A percentile compares a stretch with the other conserved stretches of the same genome.
phyloP scores from a whole-genome alignment of 1,140 invertebrate species.

The Pachypsylla venusta region DNA sequence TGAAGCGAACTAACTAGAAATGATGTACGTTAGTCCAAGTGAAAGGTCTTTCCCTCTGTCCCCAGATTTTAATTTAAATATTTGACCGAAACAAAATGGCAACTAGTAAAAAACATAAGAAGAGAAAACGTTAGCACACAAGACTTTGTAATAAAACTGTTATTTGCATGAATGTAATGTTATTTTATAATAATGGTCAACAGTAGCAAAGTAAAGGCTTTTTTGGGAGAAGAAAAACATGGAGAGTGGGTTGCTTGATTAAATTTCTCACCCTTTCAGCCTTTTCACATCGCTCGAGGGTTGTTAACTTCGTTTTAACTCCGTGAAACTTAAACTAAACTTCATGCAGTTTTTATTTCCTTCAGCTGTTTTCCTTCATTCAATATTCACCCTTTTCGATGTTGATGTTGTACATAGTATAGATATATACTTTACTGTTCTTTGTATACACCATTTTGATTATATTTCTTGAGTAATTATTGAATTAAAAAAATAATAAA shows the following conservation, averaged over 20 bases:
- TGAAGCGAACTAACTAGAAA: no score
- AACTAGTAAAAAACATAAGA: no score
- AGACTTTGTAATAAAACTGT: background rate
- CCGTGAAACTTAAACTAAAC: background rate
- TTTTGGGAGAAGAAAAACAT: background rate
- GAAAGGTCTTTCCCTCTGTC: no score
- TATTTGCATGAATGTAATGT: background rate
- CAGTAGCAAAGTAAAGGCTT: background rate
- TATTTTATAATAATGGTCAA: background rate
- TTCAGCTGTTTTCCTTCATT: background rate
- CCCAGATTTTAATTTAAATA: no score
- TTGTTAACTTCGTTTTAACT: background rate
- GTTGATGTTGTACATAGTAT: background rate
- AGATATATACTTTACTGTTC: background rate
- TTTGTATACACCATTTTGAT: no score
- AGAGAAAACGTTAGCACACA: no score
- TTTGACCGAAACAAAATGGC: no score
- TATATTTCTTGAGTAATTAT: no score
- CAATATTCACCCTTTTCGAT: background rate
- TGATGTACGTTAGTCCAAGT: no score
- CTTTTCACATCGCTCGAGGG: background rate
- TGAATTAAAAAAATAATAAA: no score
- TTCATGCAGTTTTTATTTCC: background rate
- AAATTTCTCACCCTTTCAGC: background rate
- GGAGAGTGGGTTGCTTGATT: background rate